Conservation (phyloP, 2,113 vertebrate species). For the Psilopogon haemacephalus region DNA sequence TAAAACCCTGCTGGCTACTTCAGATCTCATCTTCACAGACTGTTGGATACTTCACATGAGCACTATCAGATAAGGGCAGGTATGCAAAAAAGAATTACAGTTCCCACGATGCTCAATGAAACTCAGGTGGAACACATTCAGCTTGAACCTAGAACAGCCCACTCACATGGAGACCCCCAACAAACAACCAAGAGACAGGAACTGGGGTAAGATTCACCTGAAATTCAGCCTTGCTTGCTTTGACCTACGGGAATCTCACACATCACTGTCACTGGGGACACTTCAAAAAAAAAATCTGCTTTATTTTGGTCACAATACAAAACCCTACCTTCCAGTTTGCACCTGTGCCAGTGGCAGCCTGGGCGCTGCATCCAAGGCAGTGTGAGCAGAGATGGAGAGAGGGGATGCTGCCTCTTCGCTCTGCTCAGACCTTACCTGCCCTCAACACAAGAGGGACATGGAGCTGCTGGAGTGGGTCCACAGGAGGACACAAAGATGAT, state of each 20-base stretch:
- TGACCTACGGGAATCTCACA: background rate
- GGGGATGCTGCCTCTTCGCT: too few species aligned
- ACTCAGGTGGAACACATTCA: background rate
- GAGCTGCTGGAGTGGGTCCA: too few species aligned
- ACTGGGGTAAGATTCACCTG: background rate
- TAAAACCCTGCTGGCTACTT: background rate
- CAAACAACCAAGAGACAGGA: background rate
- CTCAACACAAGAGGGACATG: too few species aligned
- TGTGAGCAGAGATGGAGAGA: too few species aligned
- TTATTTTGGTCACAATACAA: background rate
- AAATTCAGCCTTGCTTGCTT: background rate
- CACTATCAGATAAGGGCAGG: constrained; percentile 19
- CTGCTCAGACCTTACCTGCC: too few species aligned
- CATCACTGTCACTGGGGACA: background rate
- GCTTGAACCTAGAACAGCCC: background rate
- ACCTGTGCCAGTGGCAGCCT: background rate
- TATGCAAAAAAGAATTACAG: background rate
- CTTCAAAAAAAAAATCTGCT: background rate
- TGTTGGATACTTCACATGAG: background rate
- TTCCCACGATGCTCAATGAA: background rate
- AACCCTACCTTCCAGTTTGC: background rate
- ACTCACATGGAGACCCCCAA: background rate
- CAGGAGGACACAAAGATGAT: too few species aligned
- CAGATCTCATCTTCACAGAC: background rate
- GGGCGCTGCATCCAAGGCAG: too few species aligned